Conservation (phyloP, 2,797 vertebrate genomes). For the Distichodus sexfasciatus region DNA sequence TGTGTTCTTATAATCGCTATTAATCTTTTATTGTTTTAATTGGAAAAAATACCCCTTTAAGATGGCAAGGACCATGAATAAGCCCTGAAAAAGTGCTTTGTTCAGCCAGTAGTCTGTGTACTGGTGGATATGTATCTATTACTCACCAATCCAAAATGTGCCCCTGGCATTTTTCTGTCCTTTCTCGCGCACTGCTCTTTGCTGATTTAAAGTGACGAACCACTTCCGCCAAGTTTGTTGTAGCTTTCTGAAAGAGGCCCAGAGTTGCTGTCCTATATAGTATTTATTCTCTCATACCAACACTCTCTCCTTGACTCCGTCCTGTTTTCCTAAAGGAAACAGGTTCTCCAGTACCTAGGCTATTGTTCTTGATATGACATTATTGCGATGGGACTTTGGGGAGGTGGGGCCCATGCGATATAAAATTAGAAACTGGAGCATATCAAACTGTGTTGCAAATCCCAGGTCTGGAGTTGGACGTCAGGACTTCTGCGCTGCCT, state of each 20-base stretch:
- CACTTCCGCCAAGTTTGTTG: slow-evolving; percentile 32
- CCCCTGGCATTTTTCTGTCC: slow-evolving; percentile 30
- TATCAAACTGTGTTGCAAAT: slow-evolving; percentile 79
- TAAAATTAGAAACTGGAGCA: slow-evolving; percentile 85
- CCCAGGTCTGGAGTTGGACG: slow-evolving; percentile 76
- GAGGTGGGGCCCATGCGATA: slow-evolving; percentile 71
- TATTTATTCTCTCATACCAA: slow-evolving; percentile 25
- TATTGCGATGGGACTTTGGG: slow-evolving; percentile 73
- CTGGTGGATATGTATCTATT: slow-evolving; percentile 14
- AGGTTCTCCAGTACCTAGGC: slow-evolving; percentile 63
- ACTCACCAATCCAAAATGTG: slow-evolving; percentile 18
- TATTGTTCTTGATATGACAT: slow-evolving; percentile 84
- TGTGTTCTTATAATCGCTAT: no score
- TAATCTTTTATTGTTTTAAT: no score
- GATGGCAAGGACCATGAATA: neutral
- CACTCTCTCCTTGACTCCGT: slow-evolving; percentile 64
- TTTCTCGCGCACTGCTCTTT: slow-evolving; percentile 6
- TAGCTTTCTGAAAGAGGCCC: slow-evolving; percentile 19
- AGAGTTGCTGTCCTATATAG: slow-evolving; percentile 49
- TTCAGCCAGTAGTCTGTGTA: slow-evolving; percentile 13
- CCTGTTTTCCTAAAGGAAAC: slow-evolving; percentile 71
- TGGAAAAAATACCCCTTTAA: neutral
- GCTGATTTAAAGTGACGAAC: slow-evolving; percentile 50
- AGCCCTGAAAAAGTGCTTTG: neutral
- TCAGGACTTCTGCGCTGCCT: slow-evolving; percentile 66